Conservation (phyloP, 2,797 vertebrate genomes). For the Parotocinclus haroldoi region DNA sequence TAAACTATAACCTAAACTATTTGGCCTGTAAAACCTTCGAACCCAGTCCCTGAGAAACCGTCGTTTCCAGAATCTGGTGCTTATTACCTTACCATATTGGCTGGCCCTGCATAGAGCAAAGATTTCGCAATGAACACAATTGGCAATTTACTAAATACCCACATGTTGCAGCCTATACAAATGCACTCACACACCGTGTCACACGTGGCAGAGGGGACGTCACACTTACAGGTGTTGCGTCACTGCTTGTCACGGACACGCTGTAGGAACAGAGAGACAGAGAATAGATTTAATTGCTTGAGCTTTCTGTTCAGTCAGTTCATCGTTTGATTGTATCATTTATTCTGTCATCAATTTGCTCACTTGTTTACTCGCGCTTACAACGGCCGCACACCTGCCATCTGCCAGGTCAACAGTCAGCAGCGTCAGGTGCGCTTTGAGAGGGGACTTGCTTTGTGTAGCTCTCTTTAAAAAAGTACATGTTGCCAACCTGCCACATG, state of each 20-base stretch:
- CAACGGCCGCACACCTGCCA: slow-evolving; percentile 30
- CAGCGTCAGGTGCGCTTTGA: slow-evolving; percentile 1
- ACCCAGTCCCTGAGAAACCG: no score
- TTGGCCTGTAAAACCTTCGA: no score
- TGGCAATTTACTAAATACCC: no score
- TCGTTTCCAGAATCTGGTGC: no score
- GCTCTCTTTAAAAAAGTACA: background rate
- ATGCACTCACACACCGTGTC: slow-evolving; percentile 16
- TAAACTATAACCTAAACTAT: no score
- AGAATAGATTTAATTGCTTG: slow-evolving; percentile 45
- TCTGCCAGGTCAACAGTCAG: slow-evolving; percentile 25
- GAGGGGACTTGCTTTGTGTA: background rate
- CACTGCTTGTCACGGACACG: slow-evolving; percentile 20
- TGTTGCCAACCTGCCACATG: no score
- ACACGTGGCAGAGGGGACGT: background rate
- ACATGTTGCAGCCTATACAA: slow-evolving; percentile 1
- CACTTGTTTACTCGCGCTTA: slow-evolving; percentile 27
- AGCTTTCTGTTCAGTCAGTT: slow-evolving; percentile 50
- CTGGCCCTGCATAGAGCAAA: no score
- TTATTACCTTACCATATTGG: no score
- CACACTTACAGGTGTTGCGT: slow-evolving; percentile 1
- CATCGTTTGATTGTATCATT: slow-evolving; percentile 22
- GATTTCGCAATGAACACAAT: no score
- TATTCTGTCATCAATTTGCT: slow-evolving; percentile 39
- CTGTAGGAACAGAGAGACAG: slow-evolving; percentile 14